Conservation (phyloP, 2,797 vertebrate genomes). For the Lindbergichthys nudifrons region DNA sequence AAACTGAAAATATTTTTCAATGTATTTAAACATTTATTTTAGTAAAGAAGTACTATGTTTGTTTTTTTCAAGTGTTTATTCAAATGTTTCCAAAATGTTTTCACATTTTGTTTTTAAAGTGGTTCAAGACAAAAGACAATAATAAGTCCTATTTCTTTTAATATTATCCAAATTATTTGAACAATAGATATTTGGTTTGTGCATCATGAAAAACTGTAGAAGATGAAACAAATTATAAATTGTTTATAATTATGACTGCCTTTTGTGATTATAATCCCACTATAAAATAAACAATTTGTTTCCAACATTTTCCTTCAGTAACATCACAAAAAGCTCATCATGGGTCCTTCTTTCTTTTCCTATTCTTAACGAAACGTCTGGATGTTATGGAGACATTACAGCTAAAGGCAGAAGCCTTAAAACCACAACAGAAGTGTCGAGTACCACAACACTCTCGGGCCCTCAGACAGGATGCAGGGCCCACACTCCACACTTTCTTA, state of each 20-base stretch:
- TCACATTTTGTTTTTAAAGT: constrained; percentile 6
- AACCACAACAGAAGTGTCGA: constrained; percentile 33
- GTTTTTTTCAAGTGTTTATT: not conserved
- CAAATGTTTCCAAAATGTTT: not conserved
- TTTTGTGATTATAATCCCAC: not conserved
- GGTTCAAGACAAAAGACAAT: constrained; percentile 1
- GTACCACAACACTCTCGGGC: constrained; percentile 13
- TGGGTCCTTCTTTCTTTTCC: constrained; percentile 5
- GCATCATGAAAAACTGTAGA: not conserved
- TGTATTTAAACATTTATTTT: constrained; percentile 18
- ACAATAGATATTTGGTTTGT: not conserved
- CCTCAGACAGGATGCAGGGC: constrained; percentile 34
- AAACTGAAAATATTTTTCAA: not conserved
- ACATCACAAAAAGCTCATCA: not conserved
- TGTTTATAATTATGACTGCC: not conserved
- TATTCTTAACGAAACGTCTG: constrained; percentile 26
- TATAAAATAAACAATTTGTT: not conserved
- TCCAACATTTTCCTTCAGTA: constrained; percentile 9
- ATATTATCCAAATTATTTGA: not conserved
- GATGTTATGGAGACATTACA: constrained; percentile 15
- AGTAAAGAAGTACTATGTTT: not conserved
- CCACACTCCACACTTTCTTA: constrained; percentile 8
- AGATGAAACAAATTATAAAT: not conserved
- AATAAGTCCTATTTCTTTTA: not conserved
- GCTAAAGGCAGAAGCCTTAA: constrained; percentile 24